Conservation (phyloP, 2,888 invertebrate genomes). For the Melanophora roralis region DNA sequence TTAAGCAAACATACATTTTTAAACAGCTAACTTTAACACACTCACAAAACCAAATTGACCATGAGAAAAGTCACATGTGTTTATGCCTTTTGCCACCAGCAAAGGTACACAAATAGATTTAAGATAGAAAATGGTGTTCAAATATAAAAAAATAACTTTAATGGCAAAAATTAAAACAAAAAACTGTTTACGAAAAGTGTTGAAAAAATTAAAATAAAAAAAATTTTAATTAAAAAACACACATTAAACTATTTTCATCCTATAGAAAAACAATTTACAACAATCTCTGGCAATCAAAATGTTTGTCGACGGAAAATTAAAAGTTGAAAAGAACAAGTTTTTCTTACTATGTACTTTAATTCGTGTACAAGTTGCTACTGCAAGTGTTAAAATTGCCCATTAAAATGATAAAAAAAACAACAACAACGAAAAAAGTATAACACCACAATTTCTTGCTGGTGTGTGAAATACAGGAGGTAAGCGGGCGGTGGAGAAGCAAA, state of each 20-base stretch:
- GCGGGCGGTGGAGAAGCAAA: not conserved
- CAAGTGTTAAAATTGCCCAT: slow-evolving; percentile 57
- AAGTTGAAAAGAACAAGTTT: slow-evolving; percentile 45
- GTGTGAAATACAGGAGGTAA: not conserved
- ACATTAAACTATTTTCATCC: not conserved
- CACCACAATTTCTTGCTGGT: not conserved
- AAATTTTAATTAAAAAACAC: slow-evolving; percentile 1
- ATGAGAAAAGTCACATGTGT: slow-evolving; percentile 58
- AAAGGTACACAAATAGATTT: slow-evolving; percentile 43
- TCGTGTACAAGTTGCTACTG: slow-evolving; percentile 24
- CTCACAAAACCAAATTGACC: slow-evolving; percentile 42
- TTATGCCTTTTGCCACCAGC: slow-evolving; percentile 16
- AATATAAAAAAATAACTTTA: not conserved
- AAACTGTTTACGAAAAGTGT: not conserved
- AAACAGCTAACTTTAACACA: not conserved
- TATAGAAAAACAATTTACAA: slow-evolving; percentile 25
- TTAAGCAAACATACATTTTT: not conserved
- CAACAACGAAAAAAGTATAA: no score
- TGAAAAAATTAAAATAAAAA: not conserved
- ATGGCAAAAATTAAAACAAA: not conserved
- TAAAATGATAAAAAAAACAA: slow-evolving; percentile 18
- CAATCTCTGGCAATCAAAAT: slow-evolving; percentile 16
- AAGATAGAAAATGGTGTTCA: slow-evolving; percentile 4
- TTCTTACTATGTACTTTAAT: slow-evolving; percentile 19
- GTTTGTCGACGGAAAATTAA: slow-evolving; percentile 8